Base-by-base conservation (phyloP, 1,140 invertebrate genomes). In the Dryas iulia region DNA sequence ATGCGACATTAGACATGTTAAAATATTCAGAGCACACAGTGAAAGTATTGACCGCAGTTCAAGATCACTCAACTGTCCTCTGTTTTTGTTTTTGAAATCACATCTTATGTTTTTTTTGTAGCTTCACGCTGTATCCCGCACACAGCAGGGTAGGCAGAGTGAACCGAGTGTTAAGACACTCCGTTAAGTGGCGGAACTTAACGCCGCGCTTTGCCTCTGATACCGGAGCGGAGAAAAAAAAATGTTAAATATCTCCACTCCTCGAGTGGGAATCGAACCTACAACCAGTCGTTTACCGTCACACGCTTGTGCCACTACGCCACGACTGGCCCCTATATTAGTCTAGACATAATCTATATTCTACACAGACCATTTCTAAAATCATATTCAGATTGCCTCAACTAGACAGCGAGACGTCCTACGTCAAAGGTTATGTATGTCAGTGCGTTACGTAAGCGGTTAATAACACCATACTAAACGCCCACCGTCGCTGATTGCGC, bases 21-120 rank as follows among this genome's bases (percentile, higher is more conserved):
- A 73, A 62, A 66, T 73, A 73, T 73, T 73, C 72, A 67, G 52
- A 61, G 66, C 66, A 63, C 59, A 57, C 59, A 62, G 72, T 73
- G 72, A 73, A 73, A 73, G 72, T 69, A 61, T 24, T 14, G 52
- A 35, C 21, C 3, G 12, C 52, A 56, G 71, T 64, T 69, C 70
- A 69, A 73, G 67, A 61, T 59, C 56, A 61, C 14, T 39, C 25
- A 25, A 59, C 23, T 47, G 52, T n/a, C n/a, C 14, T 54, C 14
- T 33, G 31, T 56, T 25, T 23, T 52, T 52, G 47, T 60, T 47
- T 61, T 39, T 52, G n/a, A 28, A n/a, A 35, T 35, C n/a, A n/a
- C 33, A 6, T 14, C n/a, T 35, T n/a, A 12, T n/a, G 1, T 14
- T n/a, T 35, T 35, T n/a, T 35, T 35, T 35, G 33, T n/a, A 35